Percentiles rank a stretch among this genome's conserved stretches.
These are phyloP conservation scores for Palythoa grandiflora DNA, from an alignment of 92 coral and sea anemone species.

Conservation along the genomic window DNA sequence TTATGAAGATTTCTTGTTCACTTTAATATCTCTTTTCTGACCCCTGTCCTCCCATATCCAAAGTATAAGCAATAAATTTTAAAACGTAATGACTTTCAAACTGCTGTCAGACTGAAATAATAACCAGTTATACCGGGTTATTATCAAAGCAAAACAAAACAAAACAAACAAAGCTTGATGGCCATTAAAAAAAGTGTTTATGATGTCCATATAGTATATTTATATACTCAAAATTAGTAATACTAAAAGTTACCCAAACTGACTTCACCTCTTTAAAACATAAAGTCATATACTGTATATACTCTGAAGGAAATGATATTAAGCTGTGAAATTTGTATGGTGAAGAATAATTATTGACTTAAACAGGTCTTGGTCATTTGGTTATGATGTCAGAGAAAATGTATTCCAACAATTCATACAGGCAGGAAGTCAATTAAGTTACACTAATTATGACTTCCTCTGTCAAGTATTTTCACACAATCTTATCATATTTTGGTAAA, in stretches of 20 bases:
- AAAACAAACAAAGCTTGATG: neutral
- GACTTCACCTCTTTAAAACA: neutral
- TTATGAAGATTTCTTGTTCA: neutral
- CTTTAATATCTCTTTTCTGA: neutral
- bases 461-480: no score
- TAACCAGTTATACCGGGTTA: neutral
- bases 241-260: neutral
- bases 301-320: no score
- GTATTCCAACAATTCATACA: no score
- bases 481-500: no score
- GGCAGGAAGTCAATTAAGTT: no score
- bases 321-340: no score
- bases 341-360: no score
- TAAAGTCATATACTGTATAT: no score
- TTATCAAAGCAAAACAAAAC: neutral
- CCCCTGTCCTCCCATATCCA: no score
- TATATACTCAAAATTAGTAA: neutral
- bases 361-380: no score
- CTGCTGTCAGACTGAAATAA: neutral
- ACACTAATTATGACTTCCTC: no score
- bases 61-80: neutral
- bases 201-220: neutral
- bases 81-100: neutral
- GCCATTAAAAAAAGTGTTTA: neutral
- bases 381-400: no score